Conservation (phyloP, 2,797 vertebrate genomes). For the Thalassophryne amazonica region DNA sequence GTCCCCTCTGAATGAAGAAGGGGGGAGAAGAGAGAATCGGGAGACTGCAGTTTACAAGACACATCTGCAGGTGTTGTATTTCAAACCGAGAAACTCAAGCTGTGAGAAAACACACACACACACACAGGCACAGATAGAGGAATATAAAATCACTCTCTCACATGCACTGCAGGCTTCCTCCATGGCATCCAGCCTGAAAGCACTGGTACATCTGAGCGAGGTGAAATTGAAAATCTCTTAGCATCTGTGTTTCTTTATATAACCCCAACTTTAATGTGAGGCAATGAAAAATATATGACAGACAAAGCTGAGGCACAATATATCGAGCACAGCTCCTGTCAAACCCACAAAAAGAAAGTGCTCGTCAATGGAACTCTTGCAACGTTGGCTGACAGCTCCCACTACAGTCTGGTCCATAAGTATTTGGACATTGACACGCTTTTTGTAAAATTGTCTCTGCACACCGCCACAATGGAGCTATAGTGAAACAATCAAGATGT, state of each 20-base stretch:
- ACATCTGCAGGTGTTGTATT: conserved; percentile 76
- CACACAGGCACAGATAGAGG: conserved; percentile 34
- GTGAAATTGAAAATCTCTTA: conserved; percentile 48
- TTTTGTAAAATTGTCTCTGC: too few relatives aligned
- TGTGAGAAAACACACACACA: conserved; percentile 39
- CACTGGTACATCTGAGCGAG: conserved; percentile 33
- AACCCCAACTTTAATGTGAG: conserved; percentile 33
- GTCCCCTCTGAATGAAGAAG: conserved; percentile 61
- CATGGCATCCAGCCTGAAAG: conserved; percentile 25
- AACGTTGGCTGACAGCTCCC: conserved; percentile 5
- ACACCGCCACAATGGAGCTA: too few relatives aligned
- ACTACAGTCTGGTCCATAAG: too few relatives aligned
- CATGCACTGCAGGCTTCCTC: conserved; percentile 53
- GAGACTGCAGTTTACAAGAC: conserved; percentile 61
- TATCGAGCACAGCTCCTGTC: conserved; percentile 37
- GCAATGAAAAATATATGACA: conserved; percentile 49
- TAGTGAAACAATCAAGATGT: too few relatives aligned
- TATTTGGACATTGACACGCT: too few relatives aligned
- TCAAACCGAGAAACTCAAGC: conserved; percentile 63
- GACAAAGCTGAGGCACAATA: conserved; percentile 17
- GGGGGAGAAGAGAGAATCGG: conserved; percentile 49
- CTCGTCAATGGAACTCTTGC: conserved; percentile 33
- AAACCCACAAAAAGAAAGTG: conserved; percentile 33
- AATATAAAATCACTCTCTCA: conserved; percentile 26
- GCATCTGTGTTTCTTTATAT: conserved; percentile 56